Base-by-base conservation (phyloP, 2,888 invertebrate genomes). In the Synergus gifuensis region DNA sequence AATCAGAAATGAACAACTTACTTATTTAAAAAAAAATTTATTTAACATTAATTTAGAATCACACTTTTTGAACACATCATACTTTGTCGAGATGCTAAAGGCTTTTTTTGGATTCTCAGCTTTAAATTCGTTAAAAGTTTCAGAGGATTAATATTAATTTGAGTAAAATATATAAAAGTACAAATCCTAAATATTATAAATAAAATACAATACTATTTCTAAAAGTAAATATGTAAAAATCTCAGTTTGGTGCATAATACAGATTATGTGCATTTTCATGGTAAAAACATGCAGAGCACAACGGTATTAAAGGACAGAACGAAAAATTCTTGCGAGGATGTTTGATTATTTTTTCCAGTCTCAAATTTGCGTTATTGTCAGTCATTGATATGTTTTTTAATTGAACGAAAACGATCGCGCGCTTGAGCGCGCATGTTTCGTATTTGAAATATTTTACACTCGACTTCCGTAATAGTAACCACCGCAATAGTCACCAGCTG, bases 141-240 rank as follows among this genome's bases (percentile, higher is more conserved):
- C 67, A 46, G 14, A 22, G 46, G 46, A 44, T 49, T 18, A 36
- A 73, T 1, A n/a, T 28, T 46, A 8, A 36, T 28, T 69, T 8
- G 28, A 16, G 22, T 67, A 18, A 49, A 16, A 49, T n/a, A 46
- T 69, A 69, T 49, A 69, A 54, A 54, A 73, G 54, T 73, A 58
- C 11, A 40, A 73, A 73, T 73, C 54, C 58, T 73, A 54, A 73
- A 54, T 9, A 40, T 64, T 36, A 73, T 73, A 73, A 49, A 36
- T 36, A 73, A 4, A 28, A 46, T 69, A 69, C 16, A 49, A 73
- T 54, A 40, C 54, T 54, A 73, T 46, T 54, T 36, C 54, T 73
- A 73, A n/a, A 36, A 73, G n/a, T 66, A 49, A 54, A 11, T n/a
- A 66, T 42, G 54, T 49, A 36, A 73, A 73, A 73, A 73, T 73